Conservation (phyloP, 2,113 vertebrate genomes). For the Pipra filicauda region DNA sequence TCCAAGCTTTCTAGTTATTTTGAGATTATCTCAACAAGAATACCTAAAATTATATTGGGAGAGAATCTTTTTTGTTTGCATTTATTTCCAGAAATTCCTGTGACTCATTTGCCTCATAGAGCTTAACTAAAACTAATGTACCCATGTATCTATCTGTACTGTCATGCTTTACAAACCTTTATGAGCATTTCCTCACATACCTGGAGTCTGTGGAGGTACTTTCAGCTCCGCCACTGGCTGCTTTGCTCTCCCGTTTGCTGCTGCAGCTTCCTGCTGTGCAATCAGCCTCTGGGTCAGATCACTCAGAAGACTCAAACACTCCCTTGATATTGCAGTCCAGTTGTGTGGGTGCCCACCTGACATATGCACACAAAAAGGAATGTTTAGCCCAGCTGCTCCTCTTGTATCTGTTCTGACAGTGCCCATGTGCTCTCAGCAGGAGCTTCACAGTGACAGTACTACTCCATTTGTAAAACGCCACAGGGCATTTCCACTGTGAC, state of each 20-base stretch:
- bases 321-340: conserved; percentile 90
- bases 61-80: background rate
- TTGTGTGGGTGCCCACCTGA: conserved; percentile 94
- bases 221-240: conserved; percentile 70
- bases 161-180: background rate
- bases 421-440: background rate
- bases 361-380: background rate
- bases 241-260: conserved; percentile 87
- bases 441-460: background rate
- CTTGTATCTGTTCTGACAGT: background rate
- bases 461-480: background rate
- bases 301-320: conserved; percentile 86
- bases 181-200: conserved; percentile 19
- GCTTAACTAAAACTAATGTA: background rate
- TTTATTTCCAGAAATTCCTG: background rate
- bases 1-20: background rate
- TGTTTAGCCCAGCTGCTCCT: background rate
- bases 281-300: conserved; percentile 89
- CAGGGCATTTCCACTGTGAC: background rate
- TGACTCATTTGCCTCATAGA: background rate
- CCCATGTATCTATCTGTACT: background rate
- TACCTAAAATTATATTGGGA: background rate
- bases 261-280: conserved; percentile 86
- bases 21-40: background rate
- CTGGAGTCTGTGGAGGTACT: conserved; percentile 51